A percentile compares a stretch with the other conserved stretches of the same genome.
Conservation (phyloP, 1,140 invertebrate genomes). For the Ctenoplectra terminalis region DNA sequence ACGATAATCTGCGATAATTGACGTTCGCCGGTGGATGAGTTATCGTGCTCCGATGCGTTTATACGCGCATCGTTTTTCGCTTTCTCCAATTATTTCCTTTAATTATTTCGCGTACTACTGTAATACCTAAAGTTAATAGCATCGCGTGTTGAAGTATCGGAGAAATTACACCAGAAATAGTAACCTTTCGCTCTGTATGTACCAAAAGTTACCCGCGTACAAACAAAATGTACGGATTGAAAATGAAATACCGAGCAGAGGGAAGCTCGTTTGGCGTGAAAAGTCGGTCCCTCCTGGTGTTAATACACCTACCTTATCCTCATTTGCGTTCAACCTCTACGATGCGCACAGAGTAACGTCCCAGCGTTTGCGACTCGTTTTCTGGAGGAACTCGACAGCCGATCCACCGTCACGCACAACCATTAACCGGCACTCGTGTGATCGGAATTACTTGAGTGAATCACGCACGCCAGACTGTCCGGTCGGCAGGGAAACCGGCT, state of each 20-base stretch:
- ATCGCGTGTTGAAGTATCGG: not conserved
- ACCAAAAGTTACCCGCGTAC: not conserved
- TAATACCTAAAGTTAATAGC: too few species aligned
- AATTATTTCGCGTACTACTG: not conserved
- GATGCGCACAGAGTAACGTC: not conserved
- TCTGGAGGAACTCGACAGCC: not conserved
- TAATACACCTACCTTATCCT: not conserved
- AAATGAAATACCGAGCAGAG: not conserved
- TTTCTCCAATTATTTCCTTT: not conserved
- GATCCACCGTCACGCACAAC: constrained; percentile 15
- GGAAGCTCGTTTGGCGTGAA: not conserved
- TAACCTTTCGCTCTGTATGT: not conserved
- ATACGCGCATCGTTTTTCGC: not conserved
- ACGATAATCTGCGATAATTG: constrained; percentile 36
- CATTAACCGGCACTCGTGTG: constrained; percentile 17
- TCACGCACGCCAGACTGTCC: constrained; percentile 25
- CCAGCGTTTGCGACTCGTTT: not conserved
- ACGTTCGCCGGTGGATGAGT: constrained; percentile 8
- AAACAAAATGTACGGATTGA: not conserved
- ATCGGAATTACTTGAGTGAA: constrained; percentile 47
- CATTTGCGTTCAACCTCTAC: not conserved
- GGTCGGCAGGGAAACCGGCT: constrained; percentile 27
- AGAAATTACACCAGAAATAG: not conserved
- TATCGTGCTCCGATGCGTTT: not conserved
- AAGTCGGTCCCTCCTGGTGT: not conserved